Conservation (phyloP, 2,113 vertebrate genomes). For the Oplegnathus fasciatus region DNA sequence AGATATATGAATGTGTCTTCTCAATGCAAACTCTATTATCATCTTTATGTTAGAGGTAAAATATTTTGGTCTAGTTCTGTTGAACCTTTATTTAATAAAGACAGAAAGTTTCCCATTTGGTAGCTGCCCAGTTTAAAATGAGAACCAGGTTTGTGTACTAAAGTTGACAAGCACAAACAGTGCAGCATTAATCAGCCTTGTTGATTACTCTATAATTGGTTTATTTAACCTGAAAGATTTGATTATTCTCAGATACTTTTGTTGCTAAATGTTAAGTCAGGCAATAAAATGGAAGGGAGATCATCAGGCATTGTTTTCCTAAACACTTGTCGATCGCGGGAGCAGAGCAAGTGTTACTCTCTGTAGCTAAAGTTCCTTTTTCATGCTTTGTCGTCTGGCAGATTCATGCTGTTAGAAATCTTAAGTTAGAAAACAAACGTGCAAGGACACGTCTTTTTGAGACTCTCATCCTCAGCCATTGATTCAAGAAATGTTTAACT, state of each 20-base stretch:
- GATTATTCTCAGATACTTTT: not conserved
- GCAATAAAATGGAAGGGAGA: not conserved
- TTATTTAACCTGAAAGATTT: conserved; percentile 10
- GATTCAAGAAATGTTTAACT: not conserved
- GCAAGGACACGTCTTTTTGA: not conserved
- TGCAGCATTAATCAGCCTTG: not conserved
- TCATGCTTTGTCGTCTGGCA: too few species aligned
- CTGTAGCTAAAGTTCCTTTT: accelerated
- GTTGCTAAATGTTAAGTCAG: not conserved
- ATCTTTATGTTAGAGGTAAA: not conserved
- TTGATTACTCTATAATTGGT: not conserved
- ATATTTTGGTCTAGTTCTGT: not conserved
- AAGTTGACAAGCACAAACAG: conserved; percentile 11
- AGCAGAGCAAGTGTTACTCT: not conserved
- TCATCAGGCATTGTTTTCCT: not conserved
- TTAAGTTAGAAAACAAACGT: not conserved
- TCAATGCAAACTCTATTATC: not conserved
- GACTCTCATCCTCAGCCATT: not conserved
- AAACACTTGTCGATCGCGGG: not conserved
- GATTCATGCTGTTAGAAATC: too few species aligned
- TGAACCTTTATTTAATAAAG: not conserved
- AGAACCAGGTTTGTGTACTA: conserved; percentile 10
- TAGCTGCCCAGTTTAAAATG: conserved; percentile 20
- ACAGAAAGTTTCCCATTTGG: not conserved
- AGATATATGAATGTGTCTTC: too few species aligned